A percentile compares a stretch with the other conserved stretches of the same genome.
Evolutionary conservation across 2,888 invertebrate genomes (phyloP).

Genomic region (Cataglyphis altisquamis): DNA sequence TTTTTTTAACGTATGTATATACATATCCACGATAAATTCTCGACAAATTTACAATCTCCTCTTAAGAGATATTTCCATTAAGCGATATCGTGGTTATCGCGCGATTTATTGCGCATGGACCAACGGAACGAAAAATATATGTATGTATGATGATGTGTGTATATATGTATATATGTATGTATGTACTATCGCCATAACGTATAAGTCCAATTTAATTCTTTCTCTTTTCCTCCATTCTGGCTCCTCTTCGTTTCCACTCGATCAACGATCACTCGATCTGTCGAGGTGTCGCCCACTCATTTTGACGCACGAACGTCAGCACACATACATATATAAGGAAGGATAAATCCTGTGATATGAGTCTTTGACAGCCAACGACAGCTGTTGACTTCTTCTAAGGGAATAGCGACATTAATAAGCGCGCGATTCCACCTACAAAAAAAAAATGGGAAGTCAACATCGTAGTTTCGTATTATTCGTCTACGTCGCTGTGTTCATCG

Average conservation of each 20-base stretch:
- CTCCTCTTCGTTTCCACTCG: neutral
- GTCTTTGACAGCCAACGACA: constrained; percentile 23
- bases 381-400: neutral
- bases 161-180: too few species aligned
- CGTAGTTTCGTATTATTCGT: constrained; percentile 36
- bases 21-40: neutral
- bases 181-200: neutral
- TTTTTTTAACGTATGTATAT: neutral
- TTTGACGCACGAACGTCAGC: constrained; percentile 32
- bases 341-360: constrained; percentile 28
- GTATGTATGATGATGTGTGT: too few species aligned
- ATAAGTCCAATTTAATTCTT: neutral
- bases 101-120: constrained; percentile 17
- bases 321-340: constrained; percentile 26
- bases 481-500: constrained; percentile 36
- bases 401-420: neutral
- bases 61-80: neutral
- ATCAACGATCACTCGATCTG: too few species aligned
- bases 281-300: neutral
- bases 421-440: neutral
- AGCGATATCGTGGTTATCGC: neutral
- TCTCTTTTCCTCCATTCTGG: neutral
- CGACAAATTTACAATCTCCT: neutral
- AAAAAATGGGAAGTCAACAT: constrained; percentile 15
- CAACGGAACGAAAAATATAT: neutral